Evolutionary conservation across 92 coral and sea anemone genomes (phyloP).

Genomic region (Bergia puertoricense): DNA sequence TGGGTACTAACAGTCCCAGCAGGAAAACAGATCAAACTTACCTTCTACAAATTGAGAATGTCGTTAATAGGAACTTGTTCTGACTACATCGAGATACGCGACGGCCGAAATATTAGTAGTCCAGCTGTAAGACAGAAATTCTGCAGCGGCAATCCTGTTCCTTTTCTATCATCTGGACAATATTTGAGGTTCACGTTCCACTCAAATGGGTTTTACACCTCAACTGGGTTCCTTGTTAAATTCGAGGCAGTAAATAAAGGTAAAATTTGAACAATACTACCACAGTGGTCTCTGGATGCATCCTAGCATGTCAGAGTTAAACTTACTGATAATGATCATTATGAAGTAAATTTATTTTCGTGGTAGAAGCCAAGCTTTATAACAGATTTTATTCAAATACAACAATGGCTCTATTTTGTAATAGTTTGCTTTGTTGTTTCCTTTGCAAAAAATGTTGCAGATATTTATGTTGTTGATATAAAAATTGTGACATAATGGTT

Average conservation of each 20-base stretch:
- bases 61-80: not conserved
- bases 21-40: not conserved
- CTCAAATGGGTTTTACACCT: not conserved
- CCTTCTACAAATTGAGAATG: not conserved
- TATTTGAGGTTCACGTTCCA: not conserved
- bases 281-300: too few species aligned
- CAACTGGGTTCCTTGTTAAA: not conserved
- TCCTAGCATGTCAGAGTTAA: too few species aligned
- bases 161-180: slow-evolving; percentile 6
- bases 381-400: too few species aligned
- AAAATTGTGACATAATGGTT: too few species aligned
- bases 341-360: too few species aligned
- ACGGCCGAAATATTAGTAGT: not conserved
- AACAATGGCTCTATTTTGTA: too few species aligned
- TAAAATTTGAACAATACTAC: not conserved
- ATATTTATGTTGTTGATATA: too few species aligned
- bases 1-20: not conserved
- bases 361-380: too few species aligned
- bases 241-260: not conserved
- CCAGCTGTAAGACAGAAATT: not conserved
- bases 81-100: slow-evolving; percentile 1
- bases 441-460: too few species aligned
- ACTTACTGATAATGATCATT: too few species aligned
- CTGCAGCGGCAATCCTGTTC: not conserved
- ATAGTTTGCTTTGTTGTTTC: too few species aligned